phyloP scores from a whole-genome alignment of 2,113 vertebrate genomes.

The Halcyon senegalensis region DNA sequence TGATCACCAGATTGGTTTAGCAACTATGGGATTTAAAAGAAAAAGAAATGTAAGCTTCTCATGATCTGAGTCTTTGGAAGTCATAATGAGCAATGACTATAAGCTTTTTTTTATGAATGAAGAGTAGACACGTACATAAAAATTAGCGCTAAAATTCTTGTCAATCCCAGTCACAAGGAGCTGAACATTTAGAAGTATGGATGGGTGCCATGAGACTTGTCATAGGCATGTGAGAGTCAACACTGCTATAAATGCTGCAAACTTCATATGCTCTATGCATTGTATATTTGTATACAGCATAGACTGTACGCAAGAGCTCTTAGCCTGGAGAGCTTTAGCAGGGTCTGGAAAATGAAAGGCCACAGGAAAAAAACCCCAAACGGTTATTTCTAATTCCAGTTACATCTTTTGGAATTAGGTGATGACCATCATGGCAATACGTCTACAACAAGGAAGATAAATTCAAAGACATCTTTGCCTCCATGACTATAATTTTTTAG shows the following conservation, averaged over 20 bases:
- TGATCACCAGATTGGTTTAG: background rate
- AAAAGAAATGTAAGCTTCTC: background rate
- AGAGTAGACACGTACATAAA: background rate
- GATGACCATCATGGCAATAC: background rate
- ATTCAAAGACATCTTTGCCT: background rate
- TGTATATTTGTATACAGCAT: background rate
- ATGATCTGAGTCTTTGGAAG: background rate
- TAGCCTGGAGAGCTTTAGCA: background rate
- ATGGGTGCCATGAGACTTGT: slow-evolving; percentile 2
- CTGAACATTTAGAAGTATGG: background rate
- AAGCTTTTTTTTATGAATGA: background rate
- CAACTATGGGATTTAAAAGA: background rate
- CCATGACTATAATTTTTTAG: accelerated
- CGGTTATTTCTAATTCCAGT: background rate
- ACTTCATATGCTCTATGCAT: background rate
- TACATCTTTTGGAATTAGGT: background rate
- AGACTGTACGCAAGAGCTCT: background rate
- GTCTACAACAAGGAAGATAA: background rate
- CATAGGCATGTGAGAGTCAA: slow-evolving; percentile 9
- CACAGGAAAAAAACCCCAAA: background rate
- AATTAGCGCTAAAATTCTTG: background rate
- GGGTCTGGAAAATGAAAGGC: background rate
- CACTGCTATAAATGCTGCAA: background rate
- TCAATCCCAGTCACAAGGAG: background rate
- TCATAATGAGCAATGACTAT: background rate